Percentiles rank a stretch among this genome's conserved stretches.
These are phyloP conservation scores for Hemibagrus wyckioides DNA, from an alignment of 2,113 vertebrate genomes.

Conservation along the genomic window DNA sequence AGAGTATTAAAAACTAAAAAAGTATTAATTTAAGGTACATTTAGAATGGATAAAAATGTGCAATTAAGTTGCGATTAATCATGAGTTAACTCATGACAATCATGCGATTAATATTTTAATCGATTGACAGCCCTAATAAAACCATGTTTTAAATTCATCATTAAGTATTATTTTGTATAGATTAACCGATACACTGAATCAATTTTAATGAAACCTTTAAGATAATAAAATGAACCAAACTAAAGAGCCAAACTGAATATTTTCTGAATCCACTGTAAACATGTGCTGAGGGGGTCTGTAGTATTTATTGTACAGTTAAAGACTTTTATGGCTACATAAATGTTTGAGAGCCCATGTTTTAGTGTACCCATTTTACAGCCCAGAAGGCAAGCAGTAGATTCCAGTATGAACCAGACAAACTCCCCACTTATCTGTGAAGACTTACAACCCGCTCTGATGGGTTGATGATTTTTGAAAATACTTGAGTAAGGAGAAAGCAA, in stretches of 20 bases:
- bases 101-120: no score
- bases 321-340: neutral
- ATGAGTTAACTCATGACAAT: no score
- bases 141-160: neutral
- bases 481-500: neutral
- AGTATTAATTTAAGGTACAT: no score
- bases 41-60: no score
- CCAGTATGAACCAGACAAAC: neutral
- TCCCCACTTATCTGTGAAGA: neutral
- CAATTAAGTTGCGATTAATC: no score
- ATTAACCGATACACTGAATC: neutral
- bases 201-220: neutral
- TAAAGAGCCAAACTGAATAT: neutral
- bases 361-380: neutral
- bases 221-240: neutral
- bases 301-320: conserved; percentile 1
- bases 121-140: no score
- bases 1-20: no score
- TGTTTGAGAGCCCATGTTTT: neutral
- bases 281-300: neutral
- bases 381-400: neutral
- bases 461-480: neutral
- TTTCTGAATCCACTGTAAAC: neutral
- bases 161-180: neutral
- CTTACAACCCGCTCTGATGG: neutral